Conservation (phyloP, 2,113 vertebrate genomes). For the Neotragus pygmaeus region DNA sequence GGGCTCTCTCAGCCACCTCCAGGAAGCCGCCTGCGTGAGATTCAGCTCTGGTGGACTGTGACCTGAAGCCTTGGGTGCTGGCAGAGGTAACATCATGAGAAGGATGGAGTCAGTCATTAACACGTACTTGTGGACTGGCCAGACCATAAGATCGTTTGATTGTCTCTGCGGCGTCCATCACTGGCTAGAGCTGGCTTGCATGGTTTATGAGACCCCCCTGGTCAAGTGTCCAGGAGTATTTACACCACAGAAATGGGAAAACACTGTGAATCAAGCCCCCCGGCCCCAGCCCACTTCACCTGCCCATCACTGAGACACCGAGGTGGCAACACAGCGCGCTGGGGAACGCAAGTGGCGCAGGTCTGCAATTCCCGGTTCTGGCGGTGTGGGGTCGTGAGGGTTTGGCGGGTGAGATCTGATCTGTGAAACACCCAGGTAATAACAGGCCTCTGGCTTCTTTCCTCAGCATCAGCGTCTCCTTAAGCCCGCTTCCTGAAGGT, state of each 20-base stretch:
- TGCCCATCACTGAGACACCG: rapidly evolving
- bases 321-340: rapidly evolving
- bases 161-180: rapidly evolving
- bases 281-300: background rate
- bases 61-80: rapidly evolving
- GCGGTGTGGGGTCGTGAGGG: rapidly evolving
- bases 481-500: constrained; percentile 43
- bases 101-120: too few species aligned
- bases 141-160: rapidly evolving
- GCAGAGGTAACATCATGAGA: rapidly evolving
- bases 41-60: rapidly evolving
- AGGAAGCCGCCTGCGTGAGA: rapidly evolving
- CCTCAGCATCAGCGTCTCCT: constrained; percentile 6
- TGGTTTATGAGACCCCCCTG: rapidly evolving
- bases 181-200: rapidly evolving
- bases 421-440: background rate
- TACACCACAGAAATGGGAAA: too few species aligned
- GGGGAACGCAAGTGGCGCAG: rapidly evolving
- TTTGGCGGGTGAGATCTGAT: background rate
- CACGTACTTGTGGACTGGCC: background rate
- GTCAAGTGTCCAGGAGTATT: background rate
- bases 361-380: rapidly evolving
- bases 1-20: background rate
- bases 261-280: rapidly evolving
- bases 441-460: background rate